Evolutionary conservation across 92 coral and sea anemone genomes (phyloP), one percentile per base, ranked within the genome.

Genomic region (Porites divaricata): DNA sequence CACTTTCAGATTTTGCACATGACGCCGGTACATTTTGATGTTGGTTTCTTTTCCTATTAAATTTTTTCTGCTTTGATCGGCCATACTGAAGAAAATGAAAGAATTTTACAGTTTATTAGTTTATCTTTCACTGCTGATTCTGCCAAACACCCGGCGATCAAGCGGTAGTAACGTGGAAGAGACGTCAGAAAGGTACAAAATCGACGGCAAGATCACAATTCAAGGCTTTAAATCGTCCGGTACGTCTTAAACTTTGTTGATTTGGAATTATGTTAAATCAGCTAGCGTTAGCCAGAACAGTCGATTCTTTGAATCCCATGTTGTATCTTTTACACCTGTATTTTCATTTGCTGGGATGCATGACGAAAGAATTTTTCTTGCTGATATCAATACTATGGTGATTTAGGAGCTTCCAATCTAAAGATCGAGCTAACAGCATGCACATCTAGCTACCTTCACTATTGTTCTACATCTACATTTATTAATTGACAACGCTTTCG

Each of bases 151-250:
- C 9, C 82, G 76, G 64, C 82, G 57, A 66, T 22, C 76, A 6
- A 61, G 74, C 49, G 63, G 88, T 3, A 76, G 75, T 22, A 75
- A 74, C 25, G 75, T 25, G 63, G 98, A 95, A 21, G 99, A 96
- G 82, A 83, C 76, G 9, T 83, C 81, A 9, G 95, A 92, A 19
- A 91, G 99, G 10, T 95, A 95, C 85, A 95, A 95, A 79, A 93
- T 96, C 45, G 99, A 96, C 75, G 99, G 99, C 50, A 93, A 93
- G 86, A 92, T 96, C 48, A 58, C 91, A 3, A 91, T 96, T 48
- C 96, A 93, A 79, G 98, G 98, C 23, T 84, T 88, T 51, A 96
- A 96, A 79, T 87, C 80, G 23, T 53, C 98, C 52, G 98, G 98
- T 96, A 80, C 85, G 8, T 52, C 16, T 54, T 15, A 1, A 11